phyloP scores from a whole-genome alignment of 37 sponge, comb jelly and placozoan genomes.

The Aphrocallistes beatrix region DNA sequence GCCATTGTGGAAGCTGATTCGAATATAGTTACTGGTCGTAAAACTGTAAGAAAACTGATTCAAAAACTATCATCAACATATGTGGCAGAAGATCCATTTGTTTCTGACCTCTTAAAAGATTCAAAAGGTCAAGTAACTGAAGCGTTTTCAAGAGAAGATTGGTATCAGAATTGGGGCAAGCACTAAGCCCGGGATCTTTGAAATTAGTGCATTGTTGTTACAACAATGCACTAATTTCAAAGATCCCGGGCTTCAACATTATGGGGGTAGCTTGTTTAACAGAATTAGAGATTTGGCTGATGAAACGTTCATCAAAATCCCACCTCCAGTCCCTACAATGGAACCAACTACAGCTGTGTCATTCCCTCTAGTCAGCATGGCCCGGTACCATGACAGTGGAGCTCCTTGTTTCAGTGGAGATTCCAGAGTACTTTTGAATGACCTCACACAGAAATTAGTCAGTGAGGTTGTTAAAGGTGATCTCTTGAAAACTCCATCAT shows the following conservation, averaged over 20 bases:
- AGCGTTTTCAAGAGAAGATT: neutral
- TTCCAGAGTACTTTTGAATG: neutral
- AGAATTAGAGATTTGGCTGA: neutral
- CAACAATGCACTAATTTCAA: constrained; percentile 13
- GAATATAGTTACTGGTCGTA: too few species aligned
- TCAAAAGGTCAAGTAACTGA: neutral
- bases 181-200: neutral
- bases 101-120: neutral
- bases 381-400: neutral
- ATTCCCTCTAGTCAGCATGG: neutral
- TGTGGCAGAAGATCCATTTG: too few species aligned
- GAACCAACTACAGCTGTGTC: too few species aligned
- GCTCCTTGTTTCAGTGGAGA: neutral
- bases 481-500: neutral
- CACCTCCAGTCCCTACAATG: neutral
- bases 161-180: neutral
- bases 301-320: neutral
- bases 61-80: too few species aligned
- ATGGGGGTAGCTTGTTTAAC: neutral
- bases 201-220: neutral
- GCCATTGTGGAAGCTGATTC: too few species aligned
- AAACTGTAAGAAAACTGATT: too few species aligned
- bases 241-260: neutral
- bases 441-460: neutral
- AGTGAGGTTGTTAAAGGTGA: neutral